Conservation (phyloP, 2,797 vertebrate genomes). For the Chlorospingus semifuscus region DNA sequence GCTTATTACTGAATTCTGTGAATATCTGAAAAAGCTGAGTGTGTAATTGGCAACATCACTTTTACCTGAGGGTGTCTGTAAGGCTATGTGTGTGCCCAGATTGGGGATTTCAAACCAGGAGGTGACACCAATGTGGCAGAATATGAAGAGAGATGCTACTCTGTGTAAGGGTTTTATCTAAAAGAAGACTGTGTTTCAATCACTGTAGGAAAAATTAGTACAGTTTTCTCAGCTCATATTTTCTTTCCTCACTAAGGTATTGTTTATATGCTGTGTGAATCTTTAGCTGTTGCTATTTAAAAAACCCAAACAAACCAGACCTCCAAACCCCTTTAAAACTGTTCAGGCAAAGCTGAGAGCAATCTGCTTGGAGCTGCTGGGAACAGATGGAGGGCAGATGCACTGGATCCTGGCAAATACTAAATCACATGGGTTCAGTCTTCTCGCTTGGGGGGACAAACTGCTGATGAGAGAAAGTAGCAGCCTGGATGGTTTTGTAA, state of each 20-base stretch:
- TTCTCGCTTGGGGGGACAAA: neutral
- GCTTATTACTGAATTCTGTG: neutral
- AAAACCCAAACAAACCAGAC: neutral
- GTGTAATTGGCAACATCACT: neutral
- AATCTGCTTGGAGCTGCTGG: neutral
- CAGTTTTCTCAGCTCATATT: accelerated
- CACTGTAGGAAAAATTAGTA: neutral
- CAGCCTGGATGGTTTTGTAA: neutral
- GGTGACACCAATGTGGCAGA: accelerated
- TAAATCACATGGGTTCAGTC: neutral
- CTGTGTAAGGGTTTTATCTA: neutral
- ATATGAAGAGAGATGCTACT: neutral
- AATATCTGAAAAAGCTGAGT: neutral
- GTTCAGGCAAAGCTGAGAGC: neutral
- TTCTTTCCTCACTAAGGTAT: neutral
- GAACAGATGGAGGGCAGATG: constrained; percentile 10
- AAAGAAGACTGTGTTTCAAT: neutral
- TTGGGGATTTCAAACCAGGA: neutral
- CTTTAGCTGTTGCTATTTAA: neutral
- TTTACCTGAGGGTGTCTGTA: neutral
- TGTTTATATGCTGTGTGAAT: neutral
- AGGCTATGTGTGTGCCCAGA: neutral
- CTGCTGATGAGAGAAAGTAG: neutral
- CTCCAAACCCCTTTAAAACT: neutral
- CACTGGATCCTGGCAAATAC: neutral